phyloP scores from a whole-genome alignment of 23 tunicate genomes.

The Halocynthia aurantium region DNA sequence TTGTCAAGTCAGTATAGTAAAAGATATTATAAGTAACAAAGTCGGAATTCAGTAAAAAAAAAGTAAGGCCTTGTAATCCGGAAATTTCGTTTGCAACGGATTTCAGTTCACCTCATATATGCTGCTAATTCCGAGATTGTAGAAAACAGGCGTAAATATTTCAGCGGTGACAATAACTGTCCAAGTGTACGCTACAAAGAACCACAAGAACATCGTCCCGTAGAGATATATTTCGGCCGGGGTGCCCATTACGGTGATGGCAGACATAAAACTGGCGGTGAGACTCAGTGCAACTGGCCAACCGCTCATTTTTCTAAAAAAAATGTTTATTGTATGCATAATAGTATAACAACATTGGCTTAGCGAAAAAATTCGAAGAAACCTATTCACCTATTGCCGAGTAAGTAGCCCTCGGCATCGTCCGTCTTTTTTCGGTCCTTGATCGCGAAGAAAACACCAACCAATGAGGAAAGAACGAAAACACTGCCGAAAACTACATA shows the following conservation, averaged over 20 bases:
- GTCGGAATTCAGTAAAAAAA: not conserved
- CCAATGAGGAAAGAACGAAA: constrained; percentile 7
- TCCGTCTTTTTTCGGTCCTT: constrained; percentile 13
- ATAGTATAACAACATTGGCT: too few relatives aligned
- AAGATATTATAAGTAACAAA: too few relatives aligned
- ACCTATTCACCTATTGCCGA: constrained; percentile 4
- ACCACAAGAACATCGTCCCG: constrained; percentile 86
- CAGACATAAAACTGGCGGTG: constrained; percentile 83
- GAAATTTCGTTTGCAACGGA: not conserved
- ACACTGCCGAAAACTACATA: constrained; percentile 14
- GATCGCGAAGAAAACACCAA: constrained; percentile 15
- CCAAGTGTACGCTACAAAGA: constrained; percentile 27
- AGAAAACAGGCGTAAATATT: constrained; percentile 49
- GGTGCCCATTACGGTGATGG: constrained; percentile 50
- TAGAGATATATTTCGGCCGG: constrained; percentile 68
- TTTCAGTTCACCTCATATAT: constrained; percentile 45
- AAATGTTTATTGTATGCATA: not conserved
- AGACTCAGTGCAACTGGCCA: constrained; percentile 76
- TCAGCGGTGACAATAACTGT: constrained; percentile 32
- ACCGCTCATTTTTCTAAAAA: constrained; percentile 36
- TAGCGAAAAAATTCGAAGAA: not conserved
- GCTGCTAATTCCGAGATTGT: constrained; percentile 47
- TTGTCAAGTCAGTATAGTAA: too few relatives aligned
- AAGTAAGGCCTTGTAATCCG: not conserved
- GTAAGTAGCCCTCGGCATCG: constrained; percentile 7